Evolutionary conservation across 1,140 invertebrate species (phyloP).

Genomic region (Drosophila oshimai): DNA sequence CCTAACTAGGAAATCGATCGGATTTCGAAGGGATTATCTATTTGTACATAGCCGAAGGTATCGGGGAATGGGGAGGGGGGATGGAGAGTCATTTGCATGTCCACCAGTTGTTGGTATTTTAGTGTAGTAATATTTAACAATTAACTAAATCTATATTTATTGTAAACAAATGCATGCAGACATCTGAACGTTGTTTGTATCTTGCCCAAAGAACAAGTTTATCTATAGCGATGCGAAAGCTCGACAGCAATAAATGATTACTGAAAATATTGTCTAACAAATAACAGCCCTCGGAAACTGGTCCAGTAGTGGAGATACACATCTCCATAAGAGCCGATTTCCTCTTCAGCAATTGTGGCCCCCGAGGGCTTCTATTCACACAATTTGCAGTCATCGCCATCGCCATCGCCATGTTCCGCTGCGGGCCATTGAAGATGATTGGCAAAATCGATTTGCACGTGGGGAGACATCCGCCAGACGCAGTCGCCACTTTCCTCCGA

Average conservation of each 20-base stretch:
- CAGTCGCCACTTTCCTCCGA: constrained; percentile 29
- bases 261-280: constrained; percentile 51
- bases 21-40: constrained; percentile 15
- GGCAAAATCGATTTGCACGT: constrained; percentile 62
- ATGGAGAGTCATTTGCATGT: constrained; percentile 61
- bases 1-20: constrained; percentile 25
- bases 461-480: neutral
- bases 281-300: neutral
- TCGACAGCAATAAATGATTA: constrained; percentile 63
- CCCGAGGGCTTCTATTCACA: constrained; percentile 55
- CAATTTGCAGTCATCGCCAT: constrained; percentile 54
- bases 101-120: constrained; percentile 76
- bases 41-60: constrained; percentile 45
- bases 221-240: constrained; percentile 69
- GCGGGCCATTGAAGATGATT: constrained; percentile 60
- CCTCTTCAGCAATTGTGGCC: constrained; percentile 49
- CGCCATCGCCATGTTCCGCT: constrained; percentile 45
- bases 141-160: constrained; percentile 71
- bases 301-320: neutral
- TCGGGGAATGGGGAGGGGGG: neutral
- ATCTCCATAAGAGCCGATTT: constrained; percentile 21
- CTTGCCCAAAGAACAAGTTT: constrained; percentile 78
- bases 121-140: constrained; percentile 65
- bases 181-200: constrained; percentile 66
- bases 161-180: constrained; percentile 72